phyloP scores from a whole-genome alignment of 2,797 vertebrate species.

The Notoglanidium macrostoma region DNA sequence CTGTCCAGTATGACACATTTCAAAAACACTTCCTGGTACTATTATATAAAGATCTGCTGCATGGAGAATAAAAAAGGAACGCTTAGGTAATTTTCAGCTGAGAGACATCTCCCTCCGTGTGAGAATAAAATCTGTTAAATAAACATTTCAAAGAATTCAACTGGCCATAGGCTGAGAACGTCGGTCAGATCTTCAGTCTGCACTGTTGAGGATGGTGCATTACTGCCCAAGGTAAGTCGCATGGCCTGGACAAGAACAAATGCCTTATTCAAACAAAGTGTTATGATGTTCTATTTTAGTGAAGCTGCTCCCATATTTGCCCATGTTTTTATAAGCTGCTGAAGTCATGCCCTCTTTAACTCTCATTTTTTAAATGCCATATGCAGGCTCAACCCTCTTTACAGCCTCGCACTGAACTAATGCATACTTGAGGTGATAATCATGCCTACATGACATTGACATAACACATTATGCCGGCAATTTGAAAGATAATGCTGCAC shows the following conservation, averaged over 20 bases:
- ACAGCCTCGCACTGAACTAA: not conserved
- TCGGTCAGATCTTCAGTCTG: constrained; percentile 3
- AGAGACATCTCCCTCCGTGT: not conserved
- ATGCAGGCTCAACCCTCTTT: not conserved
- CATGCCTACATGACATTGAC: not conserved
- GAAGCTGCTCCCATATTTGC: constrained; percentile 14
- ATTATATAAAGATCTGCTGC: constrained; percentile 17
- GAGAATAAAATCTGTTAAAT: not conserved
- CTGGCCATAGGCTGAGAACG: not conserved
- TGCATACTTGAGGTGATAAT: not conserved
- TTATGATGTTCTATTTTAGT: constrained; percentile 16
- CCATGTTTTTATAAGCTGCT: constrained; percentile 12
- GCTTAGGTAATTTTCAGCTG: not conserved
- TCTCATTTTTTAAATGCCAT: constrained; percentile 1
- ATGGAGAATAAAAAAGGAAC: not conserved
- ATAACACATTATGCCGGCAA: not conserved
- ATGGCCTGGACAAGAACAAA: constrained; percentile 24
- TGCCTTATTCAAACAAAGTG: constrained; percentile 9
- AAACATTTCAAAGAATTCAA: not conserved
- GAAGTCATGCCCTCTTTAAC: not conserved
- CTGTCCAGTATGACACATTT: not conserved
- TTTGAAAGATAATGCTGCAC: not conserved
- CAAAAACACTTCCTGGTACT: not conserved
- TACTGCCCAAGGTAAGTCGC: constrained; percentile 5
- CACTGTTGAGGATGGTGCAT: not conserved